Evolutionary conservation across 2,113 vertebrate species (phyloP), one percentile per base, ranked within the genome.

Genomic region (Cyanistes caeruleus): DNA sequence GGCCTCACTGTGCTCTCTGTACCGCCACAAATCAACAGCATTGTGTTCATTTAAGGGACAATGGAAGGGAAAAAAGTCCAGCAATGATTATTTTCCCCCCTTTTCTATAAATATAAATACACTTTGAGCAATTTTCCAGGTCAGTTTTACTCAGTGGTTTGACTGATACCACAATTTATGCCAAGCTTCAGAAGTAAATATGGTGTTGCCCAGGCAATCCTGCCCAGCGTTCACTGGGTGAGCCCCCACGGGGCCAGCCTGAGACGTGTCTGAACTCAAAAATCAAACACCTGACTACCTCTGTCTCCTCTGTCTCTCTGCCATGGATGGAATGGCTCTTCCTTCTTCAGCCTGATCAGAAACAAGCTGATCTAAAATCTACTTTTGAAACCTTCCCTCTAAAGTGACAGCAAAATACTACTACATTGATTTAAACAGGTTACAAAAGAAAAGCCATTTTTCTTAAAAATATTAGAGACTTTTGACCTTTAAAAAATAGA

Each of bases 401-500:
- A 39, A 72, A 84, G 69, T 64, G 77, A 82, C 80, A 94, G 74
- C 31, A 60, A 79, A 95, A 91, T 82, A 69, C 70, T 91, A 68
- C 87, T 82, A 75, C 49, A 58, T 53, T 94, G 94, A 94, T 95
- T 96, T 96, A 89, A 92, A 72, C 53, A 64, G 77, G 77, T 87
- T 94, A 82, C 62, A 89, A 92, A 94, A 86, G 48, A 84, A 94
- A 95, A 60, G 37, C 49, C 86, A 87, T 92, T 89, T 96, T 95
- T 94, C 94, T 93, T 86, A 81, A 89, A 93, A 86, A 39, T 92
- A 86, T 93, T 93, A 53, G 89, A 93, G 87, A 89, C 87, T 96
- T 94, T 60, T 93, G 87, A 96, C 94, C 93, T 97, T 96, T 95
- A 58, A 91, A 94, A 95, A 94, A 91, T 87, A 95, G 89, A 89